A percentile compares a stretch with the other conserved stretches of the same genome.
Conservation (phyloP, 2,888 invertebrate genomes). For the Philaethria dido region DNA sequence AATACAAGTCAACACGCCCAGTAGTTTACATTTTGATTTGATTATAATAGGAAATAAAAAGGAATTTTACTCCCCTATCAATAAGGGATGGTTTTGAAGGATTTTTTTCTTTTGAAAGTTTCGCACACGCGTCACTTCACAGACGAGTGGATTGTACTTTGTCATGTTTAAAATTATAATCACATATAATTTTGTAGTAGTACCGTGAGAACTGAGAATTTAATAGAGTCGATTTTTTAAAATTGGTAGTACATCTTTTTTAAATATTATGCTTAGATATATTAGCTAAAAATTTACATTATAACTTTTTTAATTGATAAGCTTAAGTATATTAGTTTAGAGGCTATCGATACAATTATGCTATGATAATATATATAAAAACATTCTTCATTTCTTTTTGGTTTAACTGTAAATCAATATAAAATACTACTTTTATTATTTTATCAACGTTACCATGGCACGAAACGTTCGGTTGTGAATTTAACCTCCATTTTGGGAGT, state of each 20-base stretch:
- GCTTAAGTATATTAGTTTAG: too few species aligned
- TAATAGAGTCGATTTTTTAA: neutral
- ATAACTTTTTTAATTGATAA: too few species aligned
- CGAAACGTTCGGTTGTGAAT: too few species aligned
- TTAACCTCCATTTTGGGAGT: too few species aligned
- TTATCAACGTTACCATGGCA: too few species aligned
- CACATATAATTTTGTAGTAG: conserved; percentile 44
- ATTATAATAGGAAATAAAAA: conserved; percentile 45
- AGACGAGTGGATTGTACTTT: conserved; percentile 78
- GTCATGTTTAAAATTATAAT: conserved; percentile 74
- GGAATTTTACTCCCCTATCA: conserved; percentile 39
- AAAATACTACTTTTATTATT: too few species aligned
- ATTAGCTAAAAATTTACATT: too few species aligned
- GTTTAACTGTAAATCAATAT: too few species aligned
- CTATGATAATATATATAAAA: too few species aligned
- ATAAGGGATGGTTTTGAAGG: neutral
- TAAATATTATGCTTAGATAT: neutral
- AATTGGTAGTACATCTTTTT: neutral
- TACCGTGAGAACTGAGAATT: conserved; percentile 34
- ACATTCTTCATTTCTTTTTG: too few species aligned
- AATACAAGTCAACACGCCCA: conserved; percentile 68
- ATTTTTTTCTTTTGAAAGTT: conserved; percentile 38
- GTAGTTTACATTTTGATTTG: conserved; percentile 70
- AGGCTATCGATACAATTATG: too few species aligned
- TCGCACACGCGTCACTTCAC: conserved; percentile 68